Evolutionary conservation across 2,797 vertebrate species (phyloP).

Genomic region (Numenius phaeopus): DNA sequence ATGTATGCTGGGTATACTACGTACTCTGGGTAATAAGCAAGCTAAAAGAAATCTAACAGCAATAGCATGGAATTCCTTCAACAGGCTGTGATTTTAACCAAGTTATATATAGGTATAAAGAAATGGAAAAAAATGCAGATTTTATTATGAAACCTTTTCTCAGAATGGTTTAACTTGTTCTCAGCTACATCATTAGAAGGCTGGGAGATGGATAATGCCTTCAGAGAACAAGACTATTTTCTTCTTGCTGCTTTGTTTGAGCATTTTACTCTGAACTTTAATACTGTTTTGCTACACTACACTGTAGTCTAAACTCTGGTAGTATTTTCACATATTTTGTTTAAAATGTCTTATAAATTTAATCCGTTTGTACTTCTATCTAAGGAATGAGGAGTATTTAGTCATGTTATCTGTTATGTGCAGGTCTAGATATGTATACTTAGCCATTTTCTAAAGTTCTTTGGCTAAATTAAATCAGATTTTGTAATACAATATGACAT

Average conservation of each 20-base stretch:
- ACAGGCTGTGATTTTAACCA: not conserved
- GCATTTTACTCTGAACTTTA: not conserved
- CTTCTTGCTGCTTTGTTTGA: not conserved
- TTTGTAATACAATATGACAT: not conserved
- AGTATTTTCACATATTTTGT: not conserved
- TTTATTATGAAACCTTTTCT: not conserved
- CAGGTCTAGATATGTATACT: rapidly evolving
- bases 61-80: not conserved
- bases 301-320: not conserved
- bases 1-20: not conserved
- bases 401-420: not conserved
- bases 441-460: not conserved
- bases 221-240: not conserved
- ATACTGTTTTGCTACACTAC: not conserved
- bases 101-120: not conserved
- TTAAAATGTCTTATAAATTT: not conserved
- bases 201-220: not conserved
- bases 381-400: not conserved
- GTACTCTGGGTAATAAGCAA: not conserved
- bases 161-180: not conserved
- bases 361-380: not conserved
- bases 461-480: not conserved
- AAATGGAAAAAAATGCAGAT: not conserved
- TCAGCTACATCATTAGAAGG: not conserved
- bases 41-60: not conserved